Percentiles rank a stretch among this genome's conserved stretches.
phyloP scores from a whole-genome alignment of 2,113 vertebrate genomes.

The Antechinus flavipes region DNA sequence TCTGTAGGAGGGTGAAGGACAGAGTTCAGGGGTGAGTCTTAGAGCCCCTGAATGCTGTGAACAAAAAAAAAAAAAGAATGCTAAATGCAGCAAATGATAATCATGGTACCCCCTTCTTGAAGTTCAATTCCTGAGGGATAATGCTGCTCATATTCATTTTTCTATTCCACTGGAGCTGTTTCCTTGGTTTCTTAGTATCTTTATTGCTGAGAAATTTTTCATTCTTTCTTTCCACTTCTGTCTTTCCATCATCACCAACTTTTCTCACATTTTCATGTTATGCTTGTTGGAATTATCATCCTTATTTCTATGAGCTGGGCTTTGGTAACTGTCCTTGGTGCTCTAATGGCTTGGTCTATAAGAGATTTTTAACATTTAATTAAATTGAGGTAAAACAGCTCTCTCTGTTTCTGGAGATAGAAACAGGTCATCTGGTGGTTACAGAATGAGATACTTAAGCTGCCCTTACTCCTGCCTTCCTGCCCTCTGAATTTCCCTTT shows the following conservation, averaged over 20 bases:
- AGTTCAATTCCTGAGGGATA: not conserved
- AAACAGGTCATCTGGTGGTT: not conserved
- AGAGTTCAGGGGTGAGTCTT: not conserved
- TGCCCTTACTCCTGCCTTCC: not conserved
- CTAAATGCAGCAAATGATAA: not conserved
- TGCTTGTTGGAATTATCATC: not conserved
- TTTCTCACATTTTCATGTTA: not conserved
- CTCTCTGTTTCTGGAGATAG: not conserved
- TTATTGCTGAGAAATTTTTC: not conserved
- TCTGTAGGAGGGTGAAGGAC: not conserved
- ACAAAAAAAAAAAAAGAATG: not conserved
- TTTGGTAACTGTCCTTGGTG: not conserved
- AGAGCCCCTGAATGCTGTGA: not conserved
- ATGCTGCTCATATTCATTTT: not conserved
- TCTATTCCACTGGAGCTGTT: not conserved
- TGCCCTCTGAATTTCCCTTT: not conserved
- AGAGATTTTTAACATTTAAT: constrained; percentile 35
- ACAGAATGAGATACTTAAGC: fast-evolving
- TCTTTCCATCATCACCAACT: not conserved
- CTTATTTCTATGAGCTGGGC: not conserved
- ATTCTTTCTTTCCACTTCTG: not conserved
- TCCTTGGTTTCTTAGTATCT: not conserved
- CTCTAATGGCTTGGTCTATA: not conserved
- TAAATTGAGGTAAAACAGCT: not conserved
- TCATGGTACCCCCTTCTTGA: not conserved